Evolutionary conservation across 2,888 invertebrate genomes (phyloP), one percentile per base, ranked within the genome.

Genomic region (Synergus gifuensis): DNA sequence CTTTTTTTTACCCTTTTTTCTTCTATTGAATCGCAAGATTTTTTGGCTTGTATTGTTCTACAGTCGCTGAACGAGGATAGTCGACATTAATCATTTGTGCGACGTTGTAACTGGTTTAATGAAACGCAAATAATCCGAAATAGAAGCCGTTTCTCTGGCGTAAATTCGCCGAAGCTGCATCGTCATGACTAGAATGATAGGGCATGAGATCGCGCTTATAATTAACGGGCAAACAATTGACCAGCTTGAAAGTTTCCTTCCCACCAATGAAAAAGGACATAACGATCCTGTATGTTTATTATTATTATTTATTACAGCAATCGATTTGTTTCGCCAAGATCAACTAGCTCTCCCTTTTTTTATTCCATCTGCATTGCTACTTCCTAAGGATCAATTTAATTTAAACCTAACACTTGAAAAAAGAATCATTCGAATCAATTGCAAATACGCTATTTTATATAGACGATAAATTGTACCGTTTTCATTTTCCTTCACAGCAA

Each of bases 221-320:
- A 85, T 87, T 85, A 85, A 87, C 83, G 80, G 84, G 82, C 82
- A 83, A 85, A 85, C 81, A 85, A 85, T 85, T 82, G 83, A 81
- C 81, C 81, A 78, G 46, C 11, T 28, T 14, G 14, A 36, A 28
- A 18, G 36, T 16, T 49, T 63, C 0, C 42, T 11, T 14, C 4
- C 22, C 54, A 44, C 22, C 44, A 12, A n/a, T 16, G 18, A n/a
- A 22, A 4, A 14, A 22, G 78, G 78, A 80, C 83, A n/a, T n/a
- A n/a, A n/a, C 84, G 80, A 85, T 84, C 83, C 78, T 67, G 73
- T 81, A 76, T 82, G 82, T 85, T 86, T 85, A 84, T 87, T 85
- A 80, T 87, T 84, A 84, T 85, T 87, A 86, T 86, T 87, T 86
- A 86, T 86, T 83, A 81, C 81, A 78, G 80, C 78, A 79, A 82